Percentiles rank a stretch among this genome's conserved stretches.
Evolutionary conservation across 2,113 vertebrate genomes (phyloP).

Genomic region (Turnix velox): DNA sequence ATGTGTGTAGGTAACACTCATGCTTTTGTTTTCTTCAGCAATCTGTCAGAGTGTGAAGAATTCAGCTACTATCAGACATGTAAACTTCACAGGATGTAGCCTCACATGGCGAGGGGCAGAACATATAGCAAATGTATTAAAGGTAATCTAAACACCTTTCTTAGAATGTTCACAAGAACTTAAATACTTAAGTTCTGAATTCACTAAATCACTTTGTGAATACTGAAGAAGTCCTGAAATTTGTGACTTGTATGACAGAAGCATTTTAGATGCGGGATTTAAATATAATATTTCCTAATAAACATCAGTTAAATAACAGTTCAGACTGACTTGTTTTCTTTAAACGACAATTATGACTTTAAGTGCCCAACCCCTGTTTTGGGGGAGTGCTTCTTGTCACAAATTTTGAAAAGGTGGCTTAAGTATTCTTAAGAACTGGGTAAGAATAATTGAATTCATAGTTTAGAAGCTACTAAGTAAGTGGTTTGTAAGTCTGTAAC

Average conservation of each 20-base stretch:
- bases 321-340: neutral
- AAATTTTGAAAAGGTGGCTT: neutral
- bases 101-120: constrained; percentile 92
- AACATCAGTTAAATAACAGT: neutral
- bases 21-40: constrained; percentile 66
- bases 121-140: constrained; percentile 88
- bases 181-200: neutral
- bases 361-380: neutral
- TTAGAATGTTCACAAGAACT: neutral
- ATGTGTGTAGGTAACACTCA: neutral
- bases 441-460: neutral
- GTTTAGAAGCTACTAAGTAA: neutral
- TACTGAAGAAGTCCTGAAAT: neutral
- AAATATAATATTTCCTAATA: neutral
- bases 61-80: constrained; percentile 78
- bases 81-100: constrained; percentile 91
- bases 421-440: neutral
- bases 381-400: neutral
- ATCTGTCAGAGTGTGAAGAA: constrained; percentile 94
- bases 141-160: constrained; percentile 73
- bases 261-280: neutral
- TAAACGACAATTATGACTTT: neutral
- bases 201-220: neutral
- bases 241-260: neutral
- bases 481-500: neutral